phyloP scores from a whole-genome alignment of 2,888 invertebrate species.

The Cremastinae sp. region DNA sequence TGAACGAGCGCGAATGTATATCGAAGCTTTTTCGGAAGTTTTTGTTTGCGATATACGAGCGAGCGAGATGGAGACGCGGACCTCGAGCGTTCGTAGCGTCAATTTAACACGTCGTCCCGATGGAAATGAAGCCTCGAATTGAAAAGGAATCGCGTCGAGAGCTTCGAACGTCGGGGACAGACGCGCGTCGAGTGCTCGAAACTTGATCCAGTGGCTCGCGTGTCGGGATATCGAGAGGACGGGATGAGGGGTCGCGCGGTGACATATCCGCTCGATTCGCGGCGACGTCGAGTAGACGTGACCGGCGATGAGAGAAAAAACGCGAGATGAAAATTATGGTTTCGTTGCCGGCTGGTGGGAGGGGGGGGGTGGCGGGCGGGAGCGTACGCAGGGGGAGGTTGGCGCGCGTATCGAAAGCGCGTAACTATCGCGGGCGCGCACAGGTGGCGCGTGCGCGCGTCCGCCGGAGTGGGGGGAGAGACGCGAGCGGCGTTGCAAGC shows the following conservation, averaged over 20 bases:
- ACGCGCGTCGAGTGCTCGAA: conserved; percentile 47
- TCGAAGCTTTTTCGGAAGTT: too few relatives aligned
- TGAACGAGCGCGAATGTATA: too few relatives aligned
- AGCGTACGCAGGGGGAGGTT: neutral
- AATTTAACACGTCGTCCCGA: conserved; percentile 12
- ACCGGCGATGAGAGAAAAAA: conserved; percentile 12
- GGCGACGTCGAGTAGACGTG: conserved; percentile 53
- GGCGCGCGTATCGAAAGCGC: conserved; percentile 29
- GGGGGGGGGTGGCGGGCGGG: neutral
- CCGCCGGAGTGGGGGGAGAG: conserved; percentile 33
- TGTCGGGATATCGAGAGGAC: conserved; percentile 7
- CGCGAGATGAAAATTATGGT: conserved; percentile 21
- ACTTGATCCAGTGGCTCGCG: conserved; percentile 54
- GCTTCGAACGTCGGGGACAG: conserved; percentile 54
- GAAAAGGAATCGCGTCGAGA: conserved; percentile 30
- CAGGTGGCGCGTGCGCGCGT: conserved; percentile 31
- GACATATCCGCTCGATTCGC: conserved; percentile 2
- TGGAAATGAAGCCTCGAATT: conserved; percentile 31
- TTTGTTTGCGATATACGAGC: too few relatives aligned
- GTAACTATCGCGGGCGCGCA: too few relatives aligned
- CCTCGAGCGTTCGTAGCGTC: conserved; percentile 1
- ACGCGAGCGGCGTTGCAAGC: conserved; percentile 49
- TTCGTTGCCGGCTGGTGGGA: conserved; percentile 40
- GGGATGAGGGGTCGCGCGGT: too few relatives aligned
- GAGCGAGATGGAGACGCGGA: too few relatives aligned